A percentile compares a stretch with the other conserved stretches of the same genome.
These are phyloP conservation scores for Microchirus variegatus DNA, from an alignment of 2,797 vertebrate genomes.

Conservation along the genomic window DNA sequence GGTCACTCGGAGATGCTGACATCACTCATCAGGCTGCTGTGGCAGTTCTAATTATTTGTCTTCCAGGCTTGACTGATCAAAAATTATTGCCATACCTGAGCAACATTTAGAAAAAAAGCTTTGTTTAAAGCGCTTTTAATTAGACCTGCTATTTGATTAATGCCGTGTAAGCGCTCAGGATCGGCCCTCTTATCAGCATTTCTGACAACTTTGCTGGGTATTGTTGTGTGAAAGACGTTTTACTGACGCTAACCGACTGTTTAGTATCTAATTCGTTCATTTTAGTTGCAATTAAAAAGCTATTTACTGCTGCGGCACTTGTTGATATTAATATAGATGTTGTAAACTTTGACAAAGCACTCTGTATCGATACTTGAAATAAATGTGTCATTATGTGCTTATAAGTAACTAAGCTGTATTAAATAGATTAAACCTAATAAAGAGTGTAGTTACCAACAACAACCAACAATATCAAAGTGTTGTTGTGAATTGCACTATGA, in stretches of 20 bases:
- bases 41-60: conserved; percentile 99
- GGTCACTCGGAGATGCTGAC: conserved; percentile 99
- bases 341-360: conserved; percentile 78
- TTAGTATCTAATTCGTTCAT: conserved; percentile 85
- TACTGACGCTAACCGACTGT: conserved; percentile 86
- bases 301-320: conserved; percentile 79
- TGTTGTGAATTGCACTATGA: conserved; percentile 23
- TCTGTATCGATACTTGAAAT: conserved; percentile 59
- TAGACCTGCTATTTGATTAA: conserved; percentile 99
- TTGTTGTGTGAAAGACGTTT: conserved; percentile 92
- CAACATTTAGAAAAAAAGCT: conserved; percentile 99
- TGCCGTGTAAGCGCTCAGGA: conserved; percentile 95
- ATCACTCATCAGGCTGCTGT: conserved; percentile 99
- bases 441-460: conserved; percentile 15
- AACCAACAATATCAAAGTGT: conserved; percentile 1
- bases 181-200: conserved; percentile 97
- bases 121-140: conserved; percentile 99
- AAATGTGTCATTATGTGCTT: conserved; percentile 50
- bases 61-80: conserved; percentile 99
- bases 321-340: conserved; percentile 85
- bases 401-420: conserved; percentile 52
- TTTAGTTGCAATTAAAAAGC: conserved; percentile 85
- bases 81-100: conserved; percentile 99
- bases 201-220: conserved; percentile 96
- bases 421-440: conserved; percentile 30